Evolutionary conservation across 2,113 vertebrate species (phyloP).

Genomic region (Thalassarche chlororhynchos): DNA sequence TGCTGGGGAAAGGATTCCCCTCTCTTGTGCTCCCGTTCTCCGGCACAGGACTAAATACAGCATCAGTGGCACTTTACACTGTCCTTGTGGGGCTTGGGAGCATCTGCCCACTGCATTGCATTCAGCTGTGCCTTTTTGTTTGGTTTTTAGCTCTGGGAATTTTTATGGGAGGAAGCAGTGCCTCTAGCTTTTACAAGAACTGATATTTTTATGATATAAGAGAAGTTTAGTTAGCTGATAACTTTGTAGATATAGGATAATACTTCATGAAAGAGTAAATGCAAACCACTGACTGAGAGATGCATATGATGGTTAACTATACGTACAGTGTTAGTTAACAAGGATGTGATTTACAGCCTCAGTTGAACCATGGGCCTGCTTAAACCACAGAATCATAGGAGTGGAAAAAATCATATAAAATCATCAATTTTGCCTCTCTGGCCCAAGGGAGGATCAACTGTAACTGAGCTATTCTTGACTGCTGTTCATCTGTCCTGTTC

Average conservation of each 20-base stretch:
- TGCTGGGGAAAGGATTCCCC: not conserved
- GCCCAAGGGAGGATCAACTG: not conserved
- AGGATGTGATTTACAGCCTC: not conserved
- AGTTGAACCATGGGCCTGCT: not conserved
- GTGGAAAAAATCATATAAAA: not conserved
- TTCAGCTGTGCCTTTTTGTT: not conserved
- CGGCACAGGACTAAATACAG: not conserved
- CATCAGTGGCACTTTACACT: not conserved
- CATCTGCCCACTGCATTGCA: not conserved
- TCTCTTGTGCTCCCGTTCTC: not conserved
- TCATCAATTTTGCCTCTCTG: not conserved
- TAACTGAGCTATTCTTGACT: slow-evolving; percentile 1
- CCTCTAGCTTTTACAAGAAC: not conserved
- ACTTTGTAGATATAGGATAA: not conserved
- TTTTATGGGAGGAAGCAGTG: not conserved
- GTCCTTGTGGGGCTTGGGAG: not conserved
- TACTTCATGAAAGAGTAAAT: not conserved
- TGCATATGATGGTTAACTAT: not conserved
- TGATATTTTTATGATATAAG: not conserved
- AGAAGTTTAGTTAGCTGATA: not conserved
- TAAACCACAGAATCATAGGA: not conserved
- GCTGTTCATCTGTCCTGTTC: not conserved
- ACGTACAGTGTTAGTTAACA: not conserved
- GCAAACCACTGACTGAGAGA: not conserved
- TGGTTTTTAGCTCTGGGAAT: not conserved